Conservation (phyloP, 2,797 vertebrate species). For the Hozukius guyotensis region DNA sequence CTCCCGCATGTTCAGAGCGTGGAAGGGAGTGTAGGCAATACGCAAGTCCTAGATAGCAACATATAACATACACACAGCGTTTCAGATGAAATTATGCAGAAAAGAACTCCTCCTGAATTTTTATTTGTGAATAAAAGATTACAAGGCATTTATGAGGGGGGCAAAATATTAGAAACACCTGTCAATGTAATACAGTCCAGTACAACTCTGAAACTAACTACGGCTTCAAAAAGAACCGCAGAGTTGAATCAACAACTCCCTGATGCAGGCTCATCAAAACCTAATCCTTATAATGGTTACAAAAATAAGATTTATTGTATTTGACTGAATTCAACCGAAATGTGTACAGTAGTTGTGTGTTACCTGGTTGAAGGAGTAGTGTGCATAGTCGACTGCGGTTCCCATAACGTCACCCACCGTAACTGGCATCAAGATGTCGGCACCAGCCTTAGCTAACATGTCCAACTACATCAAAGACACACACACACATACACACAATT, state of each 20-base stretch:
- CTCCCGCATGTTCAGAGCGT: constrained; percentile 74
- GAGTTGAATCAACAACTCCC: background rate
- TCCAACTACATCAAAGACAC: constrained; percentile 76
- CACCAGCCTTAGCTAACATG: constrained; percentile 80
- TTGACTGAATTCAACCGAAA: background rate
- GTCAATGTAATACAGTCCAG: background rate
- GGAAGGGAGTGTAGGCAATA: constrained; percentile 82
- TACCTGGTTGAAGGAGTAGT: constrained; percentile 87
- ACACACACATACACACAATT: background rate
- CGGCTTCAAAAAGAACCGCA: background rate
- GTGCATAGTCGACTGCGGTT: constrained; percentile 86
- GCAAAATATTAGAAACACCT: background rate
- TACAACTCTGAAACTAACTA: background rate
- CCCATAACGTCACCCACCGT: constrained; percentile 76
- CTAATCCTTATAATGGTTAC: background rate
- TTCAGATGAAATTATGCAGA: background rate
- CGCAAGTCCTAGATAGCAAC: constrained; percentile 75
- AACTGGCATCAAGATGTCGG: constrained; percentile 86
- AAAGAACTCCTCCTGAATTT: background rate
- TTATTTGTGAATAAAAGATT: too few species aligned
- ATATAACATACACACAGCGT: background rate
- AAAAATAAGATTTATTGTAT: background rate
- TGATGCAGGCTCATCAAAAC: background rate
- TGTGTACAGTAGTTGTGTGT: background rate
- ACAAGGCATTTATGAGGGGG: too few species aligned